These are phyloP conservation scores for Trypoxylon attenuatum DNA, from an alignment of 2,888 invertebrate genomes.

Conservation along the genomic window DNA sequence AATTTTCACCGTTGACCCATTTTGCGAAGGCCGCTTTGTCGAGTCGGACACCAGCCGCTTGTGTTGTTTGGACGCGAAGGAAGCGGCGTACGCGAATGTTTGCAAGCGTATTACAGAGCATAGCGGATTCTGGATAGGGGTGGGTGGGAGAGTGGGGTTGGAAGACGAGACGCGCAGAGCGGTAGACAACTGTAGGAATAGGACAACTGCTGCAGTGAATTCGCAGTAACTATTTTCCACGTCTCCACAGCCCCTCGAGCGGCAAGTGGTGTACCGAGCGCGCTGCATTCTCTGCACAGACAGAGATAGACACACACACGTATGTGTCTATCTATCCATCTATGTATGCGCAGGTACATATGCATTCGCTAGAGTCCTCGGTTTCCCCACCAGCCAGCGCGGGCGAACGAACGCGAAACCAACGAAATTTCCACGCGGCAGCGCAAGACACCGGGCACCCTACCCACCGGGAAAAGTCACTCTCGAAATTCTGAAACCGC, in stretches of 20 bases:
- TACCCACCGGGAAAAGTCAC: slow-evolving; percentile 26
- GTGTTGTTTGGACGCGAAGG: neutral
- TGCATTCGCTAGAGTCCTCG: neutral
- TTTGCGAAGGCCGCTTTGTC: neutral
- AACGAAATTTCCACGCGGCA: slow-evolving; percentile 33
- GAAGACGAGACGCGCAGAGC: too few relatives aligned
- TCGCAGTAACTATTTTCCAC: slow-evolving; percentile 41
- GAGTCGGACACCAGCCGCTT: neutral
- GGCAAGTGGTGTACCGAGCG: slow-evolving; percentile 14
- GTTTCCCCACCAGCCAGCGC: slow-evolving; percentile 3
- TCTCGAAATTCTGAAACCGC: slow-evolving; percentile 30
- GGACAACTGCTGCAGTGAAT: slow-evolving; percentile 35
- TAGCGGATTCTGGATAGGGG: slow-evolving; percentile 19
- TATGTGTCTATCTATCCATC: too few relatives aligned
- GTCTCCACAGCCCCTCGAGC: slow-evolving; percentile 19
- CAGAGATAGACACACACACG: slow-evolving; percentile 4
- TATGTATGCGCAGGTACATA: slow-evolving; percentile 2
- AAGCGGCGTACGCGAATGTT: slow-evolving; percentile 15
- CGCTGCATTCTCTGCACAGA: slow-evolving; percentile 2
- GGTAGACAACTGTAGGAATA: too few relatives aligned
- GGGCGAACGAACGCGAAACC: slow-evolving; percentile 8
- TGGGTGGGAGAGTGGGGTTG: too few relatives aligned
- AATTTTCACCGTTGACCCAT: slow-evolving; percentile 29
- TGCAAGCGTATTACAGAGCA: slow-evolving; percentile 18
- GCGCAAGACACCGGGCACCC: slow-evolving; percentile 30